These are phyloP conservation scores for Tarsius wallacei DNA, from an alignment of 2,797 vertebrate genomes.

Conservation along the genomic window DNA sequence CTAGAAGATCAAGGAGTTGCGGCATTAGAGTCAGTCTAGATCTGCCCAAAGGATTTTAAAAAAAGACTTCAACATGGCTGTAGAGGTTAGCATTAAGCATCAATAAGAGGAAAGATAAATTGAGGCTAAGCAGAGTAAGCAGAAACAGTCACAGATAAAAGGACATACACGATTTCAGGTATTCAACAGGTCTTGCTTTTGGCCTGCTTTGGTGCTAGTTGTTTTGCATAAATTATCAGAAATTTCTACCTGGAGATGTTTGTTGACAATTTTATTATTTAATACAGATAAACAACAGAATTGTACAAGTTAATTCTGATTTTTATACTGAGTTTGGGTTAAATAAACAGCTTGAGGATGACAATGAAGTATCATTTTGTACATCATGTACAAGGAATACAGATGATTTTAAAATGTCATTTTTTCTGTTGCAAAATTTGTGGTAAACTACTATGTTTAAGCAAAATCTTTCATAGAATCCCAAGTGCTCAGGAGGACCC, in stretches of 20 bases:
- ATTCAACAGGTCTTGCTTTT: not conserved
- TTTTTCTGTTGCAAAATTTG: not conserved
- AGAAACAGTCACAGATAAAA: not conserved
- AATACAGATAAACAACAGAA: not conserved
- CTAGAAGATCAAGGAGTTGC: slow-evolving; percentile 87
- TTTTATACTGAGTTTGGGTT: not conserved
- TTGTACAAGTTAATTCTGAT: not conserved
- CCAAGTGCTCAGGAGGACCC: too few species aligned
- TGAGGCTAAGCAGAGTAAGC: not conserved
- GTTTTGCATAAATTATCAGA: not conserved
- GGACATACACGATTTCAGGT: not conserved
- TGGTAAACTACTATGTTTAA: not conserved
- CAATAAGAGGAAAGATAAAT: not conserved
- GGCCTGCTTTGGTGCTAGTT: not conserved
- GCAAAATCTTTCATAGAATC: not conserved
- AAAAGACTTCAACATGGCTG: not conserved
- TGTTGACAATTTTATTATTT: not conserved
- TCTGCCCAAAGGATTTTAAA: not conserved
- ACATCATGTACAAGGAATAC: not conserved
- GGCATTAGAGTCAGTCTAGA: not conserved
- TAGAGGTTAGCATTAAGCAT: not conserved
- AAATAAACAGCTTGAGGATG: not conserved
- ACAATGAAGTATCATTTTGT: not conserved
- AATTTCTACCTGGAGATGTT: not conserved
- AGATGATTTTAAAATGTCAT: not conserved